A percentile compares a stretch with the other conserved stretches of the same genome.
phyloP scores from a whole-genome alignment of 2,797 vertebrate species.

The Platyrinchus mystaceus region DNA sequence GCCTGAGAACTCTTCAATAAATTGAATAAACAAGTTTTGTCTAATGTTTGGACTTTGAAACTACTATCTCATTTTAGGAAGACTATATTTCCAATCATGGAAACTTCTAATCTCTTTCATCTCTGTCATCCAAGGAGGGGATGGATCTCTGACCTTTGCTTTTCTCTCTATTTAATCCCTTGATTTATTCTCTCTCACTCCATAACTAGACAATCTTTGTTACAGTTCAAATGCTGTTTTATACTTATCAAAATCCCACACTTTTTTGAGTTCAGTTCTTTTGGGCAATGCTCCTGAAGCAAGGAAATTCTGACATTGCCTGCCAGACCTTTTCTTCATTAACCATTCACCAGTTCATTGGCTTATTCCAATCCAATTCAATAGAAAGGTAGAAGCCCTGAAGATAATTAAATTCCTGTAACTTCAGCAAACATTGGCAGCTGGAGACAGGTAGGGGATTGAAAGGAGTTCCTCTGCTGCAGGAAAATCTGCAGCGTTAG shows the following conservation, averaged over 20 bases:
- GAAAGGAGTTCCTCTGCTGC: neutral
- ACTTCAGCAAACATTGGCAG: neutral
- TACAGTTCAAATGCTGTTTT: neutral
- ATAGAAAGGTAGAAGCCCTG: neutral
- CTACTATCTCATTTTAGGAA: neutral
- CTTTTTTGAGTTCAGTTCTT: slow-evolving; percentile 5
- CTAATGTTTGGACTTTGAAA: slow-evolving; percentile 8
- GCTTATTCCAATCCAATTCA: neutral
- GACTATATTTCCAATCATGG: neutral
- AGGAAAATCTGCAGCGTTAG: neutral
- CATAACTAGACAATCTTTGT: slow-evolving; percentile 26
- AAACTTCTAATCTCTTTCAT: slow-evolving; percentile 23
- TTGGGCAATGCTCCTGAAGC: neutral
- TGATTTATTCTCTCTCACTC: slow-evolving; percentile 34
- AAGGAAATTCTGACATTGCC: neutral
- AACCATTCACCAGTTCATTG: neutral
- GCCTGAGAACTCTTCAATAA: neutral
- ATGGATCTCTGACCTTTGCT: slow-evolving; percentile 40
- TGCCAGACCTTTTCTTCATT: neutral
- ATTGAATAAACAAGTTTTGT: slow-evolving; percentile 6
- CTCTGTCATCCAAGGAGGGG: neutral
- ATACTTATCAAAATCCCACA: neutral
- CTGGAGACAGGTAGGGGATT: neutral
- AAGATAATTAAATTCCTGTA: slow-evolving; percentile 15
- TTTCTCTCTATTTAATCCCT: slow-evolving; percentile 49